These are phyloP conservation scores for Byasa hedistus DNA, from an alignment of 2,888 invertebrate species.

Conservation along the genomic window DNA sequence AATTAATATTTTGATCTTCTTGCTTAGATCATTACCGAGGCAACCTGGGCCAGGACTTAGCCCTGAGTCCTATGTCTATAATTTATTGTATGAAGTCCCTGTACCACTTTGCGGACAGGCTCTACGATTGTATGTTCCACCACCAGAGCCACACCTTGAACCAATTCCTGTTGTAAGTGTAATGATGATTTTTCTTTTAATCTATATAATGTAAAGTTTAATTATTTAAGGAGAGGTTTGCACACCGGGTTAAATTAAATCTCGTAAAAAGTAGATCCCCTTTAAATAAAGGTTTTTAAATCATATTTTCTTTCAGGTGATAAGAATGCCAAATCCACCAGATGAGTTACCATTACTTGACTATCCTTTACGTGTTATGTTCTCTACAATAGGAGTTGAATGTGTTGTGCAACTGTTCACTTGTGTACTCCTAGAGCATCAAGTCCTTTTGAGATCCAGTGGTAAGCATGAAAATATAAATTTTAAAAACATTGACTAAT, in stretches of 20 bases:
- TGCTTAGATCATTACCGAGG: conserved; percentile 86
- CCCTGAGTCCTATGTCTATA: conserved; percentile 96
- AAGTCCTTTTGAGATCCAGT: conserved; percentile 95
- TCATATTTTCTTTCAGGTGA: conserved; percentile 64
- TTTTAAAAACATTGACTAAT: neutral
- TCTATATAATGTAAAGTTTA: neutral
- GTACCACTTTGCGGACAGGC: conserved; percentile 94
- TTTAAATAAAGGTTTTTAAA: neutral
- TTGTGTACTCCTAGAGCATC: conserved; percentile 97
- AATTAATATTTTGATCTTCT: conserved; percentile 8
- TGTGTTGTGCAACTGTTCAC: conserved; percentile 95
- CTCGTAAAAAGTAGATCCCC: too few species aligned
- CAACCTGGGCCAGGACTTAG: conserved; percentile 88
- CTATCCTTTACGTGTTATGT: conserved; percentile 93
- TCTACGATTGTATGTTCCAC: conserved; percentile 86
- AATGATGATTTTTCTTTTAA: neutral
- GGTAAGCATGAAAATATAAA: conserved; percentile 74
- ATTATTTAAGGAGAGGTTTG: neutral
- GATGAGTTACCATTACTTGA: conserved; percentile 96
- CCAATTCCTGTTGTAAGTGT: conserved; percentile 81
- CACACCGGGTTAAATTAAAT: too few species aligned
- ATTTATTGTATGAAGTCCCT: conserved; percentile 95
- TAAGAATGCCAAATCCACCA: conserved; percentile 87
- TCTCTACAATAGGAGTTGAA: conserved; percentile 93
- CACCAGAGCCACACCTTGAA: conserved; percentile 84